Conservation (phyloP, 2,888 invertebrate species). For the Drosophila kokeensis region DNA sequence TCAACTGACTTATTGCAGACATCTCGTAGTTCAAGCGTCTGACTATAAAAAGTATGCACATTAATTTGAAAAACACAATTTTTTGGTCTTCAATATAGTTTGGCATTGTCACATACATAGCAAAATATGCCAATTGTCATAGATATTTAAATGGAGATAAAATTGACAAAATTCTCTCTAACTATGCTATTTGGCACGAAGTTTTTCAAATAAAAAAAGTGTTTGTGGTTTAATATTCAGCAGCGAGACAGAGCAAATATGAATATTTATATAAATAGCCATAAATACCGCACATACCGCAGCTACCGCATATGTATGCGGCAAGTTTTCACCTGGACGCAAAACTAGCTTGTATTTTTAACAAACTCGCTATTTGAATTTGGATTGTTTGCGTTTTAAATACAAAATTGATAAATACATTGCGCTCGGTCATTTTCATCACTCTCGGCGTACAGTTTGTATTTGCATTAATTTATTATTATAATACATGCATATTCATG, state of each 20-base stretch:
- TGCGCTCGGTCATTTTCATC: slow-evolving; percentile 11
- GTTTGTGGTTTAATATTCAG: slow-evolving; percentile 19
- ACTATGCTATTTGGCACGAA: slow-evolving; percentile 9
- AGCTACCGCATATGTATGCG: slow-evolving; percentile 1
- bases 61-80: background rate
- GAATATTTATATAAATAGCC: background rate
- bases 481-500: slow-evolving; percentile 20
- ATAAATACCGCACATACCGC: slow-evolving; percentile 6
- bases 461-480: slow-evolving; percentile 13
- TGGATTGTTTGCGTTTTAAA: slow-evolving; percentile 49
- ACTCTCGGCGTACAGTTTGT: background rate
- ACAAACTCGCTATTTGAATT: slow-evolving; percentile 43
- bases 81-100: background rate
- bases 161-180: background rate
- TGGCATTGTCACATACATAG: background rate
- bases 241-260: slow-evolving; percentile 10
- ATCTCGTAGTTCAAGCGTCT: background rate
- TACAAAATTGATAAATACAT: slow-evolving; percentile 40
- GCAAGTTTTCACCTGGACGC: slow-evolving; percentile 10
- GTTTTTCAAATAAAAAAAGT: background rate
- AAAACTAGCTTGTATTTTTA: slow-evolving; percentile 28
- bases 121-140: slow-evolving; percentile 22
- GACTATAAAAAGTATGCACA: background rate
- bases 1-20: background rate
- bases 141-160: slow-evolving; percentile 21